phyloP scores from a whole-genome alignment of 23 tunicate genomes.

The Phallusia fumigata region DNA sequence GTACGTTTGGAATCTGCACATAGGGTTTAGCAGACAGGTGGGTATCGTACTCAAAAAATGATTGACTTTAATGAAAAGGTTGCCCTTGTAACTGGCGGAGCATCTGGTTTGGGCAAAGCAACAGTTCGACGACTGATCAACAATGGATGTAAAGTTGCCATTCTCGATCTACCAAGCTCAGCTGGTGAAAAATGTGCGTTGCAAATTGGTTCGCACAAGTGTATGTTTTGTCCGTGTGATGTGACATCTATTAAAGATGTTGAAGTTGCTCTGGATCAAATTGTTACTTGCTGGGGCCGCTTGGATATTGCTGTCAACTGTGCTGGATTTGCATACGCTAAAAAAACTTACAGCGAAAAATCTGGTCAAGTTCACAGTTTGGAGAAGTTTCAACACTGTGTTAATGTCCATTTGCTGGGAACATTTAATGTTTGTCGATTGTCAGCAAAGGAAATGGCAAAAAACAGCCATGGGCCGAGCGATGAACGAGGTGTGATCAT shows the following conservation, averaged over 20 bases:
- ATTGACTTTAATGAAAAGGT: slow-evolving; percentile 21
- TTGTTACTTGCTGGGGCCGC: slow-evolving; percentile 36
- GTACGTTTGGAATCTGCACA: no score
- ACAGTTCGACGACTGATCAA: slow-evolving; percentile 68
- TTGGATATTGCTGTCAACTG: slow-evolving; percentile 84
- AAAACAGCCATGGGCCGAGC: slow-evolving; percentile 28
- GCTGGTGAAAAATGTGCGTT: slow-evolving; percentile 82
- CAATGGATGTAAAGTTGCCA: slow-evolving; percentile 82
- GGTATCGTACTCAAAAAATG: neutral
- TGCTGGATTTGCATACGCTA: slow-evolving; percentile 66
- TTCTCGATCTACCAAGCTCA: slow-evolving; percentile 90
- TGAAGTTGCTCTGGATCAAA: slow-evolving; percentile 51
- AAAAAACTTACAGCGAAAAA: slow-evolving; percentile 25
- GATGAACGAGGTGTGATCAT: slow-evolving; percentile 55
- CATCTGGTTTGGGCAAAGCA: slow-evolving; percentile 97
- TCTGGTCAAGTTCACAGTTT: slow-evolving; percentile 30
- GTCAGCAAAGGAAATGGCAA: slow-evolving; percentile 37
- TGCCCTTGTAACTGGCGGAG: slow-evolving; percentile 93
- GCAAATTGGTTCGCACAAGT: slow-evolving; percentile 48
- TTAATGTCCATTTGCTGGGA: slow-evolving; percentile 51
- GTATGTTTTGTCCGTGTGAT: slow-evolving; percentile 92
- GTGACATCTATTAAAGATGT: slow-evolving; percentile 86
- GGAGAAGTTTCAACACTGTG: slow-evolving; percentile 32
- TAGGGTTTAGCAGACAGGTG: no score
- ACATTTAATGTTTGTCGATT: slow-evolving; percentile 52